Base-by-base conservation (phyloP, 2,797 vertebrate genomes). In the Crax fasciolata region DNA sequence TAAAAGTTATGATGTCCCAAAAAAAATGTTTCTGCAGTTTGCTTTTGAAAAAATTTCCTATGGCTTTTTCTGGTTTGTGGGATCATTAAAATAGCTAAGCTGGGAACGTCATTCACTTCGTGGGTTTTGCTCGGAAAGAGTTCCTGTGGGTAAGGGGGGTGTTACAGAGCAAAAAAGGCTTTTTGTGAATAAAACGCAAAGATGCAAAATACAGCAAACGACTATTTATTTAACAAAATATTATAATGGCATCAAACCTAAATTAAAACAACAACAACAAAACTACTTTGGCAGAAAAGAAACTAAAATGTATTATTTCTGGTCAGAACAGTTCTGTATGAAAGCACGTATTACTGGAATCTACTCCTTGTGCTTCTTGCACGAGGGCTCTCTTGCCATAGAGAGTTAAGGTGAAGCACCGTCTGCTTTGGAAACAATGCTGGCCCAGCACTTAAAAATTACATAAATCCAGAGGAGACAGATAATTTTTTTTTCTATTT, bases 41-140 rank as follows among this genome's bases (percentile, higher is more conserved):
- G 72, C 92, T 87, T 59, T 63, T 92, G 77, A 89, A 95, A 95
- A 94, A 93, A 85, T 80, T 68, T 55, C 89, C 92, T 73, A 46
- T 52, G 88, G 93, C 90, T 91, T 74, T 93, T 86, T 52, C 62
- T 59, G 89, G 94, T 62, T 94, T 96, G 94, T 95, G 92, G 93
- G 94, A 91, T 94, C 94, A 83, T 95, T 95, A 96, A 97, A 93
- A 97, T 96, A 96, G 90, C 93, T 91, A 79, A 89, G 90, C 87
- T 87, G 91, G 87, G 94, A 95, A 96, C 27, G 12, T 81, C 92
- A 94, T 51, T 72, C 25, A 54, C 73, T 87, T 48, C 1, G 7
- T 80, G 79, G 95, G 92, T 75, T 95, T 94, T 90, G 84, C 93
- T 87, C 89, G 96, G 90, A 96, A 85, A 92, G 54, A 84, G 62